A percentile compares a stretch with the other conserved stretches of the same genome.
phyloP scores from a whole-genome alignment of 1,140 invertebrate genomes.

The Dendroctonus valens region DNA sequence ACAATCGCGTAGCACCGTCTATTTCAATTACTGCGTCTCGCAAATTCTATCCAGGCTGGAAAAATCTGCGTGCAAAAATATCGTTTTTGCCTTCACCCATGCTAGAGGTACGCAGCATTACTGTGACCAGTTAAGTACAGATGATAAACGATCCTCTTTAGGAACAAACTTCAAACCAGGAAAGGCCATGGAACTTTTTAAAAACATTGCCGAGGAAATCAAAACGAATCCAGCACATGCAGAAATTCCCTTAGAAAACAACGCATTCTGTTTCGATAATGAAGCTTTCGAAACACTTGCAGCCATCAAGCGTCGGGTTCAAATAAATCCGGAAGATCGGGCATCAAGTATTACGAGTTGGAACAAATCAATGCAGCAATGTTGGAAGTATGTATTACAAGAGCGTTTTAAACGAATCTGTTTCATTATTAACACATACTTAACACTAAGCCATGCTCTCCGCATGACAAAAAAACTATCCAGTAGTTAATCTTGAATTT shows the following conservation, averaged over 20 bases:
- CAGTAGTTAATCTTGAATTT: too few species aligned
- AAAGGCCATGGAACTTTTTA: conserved; percentile 36
- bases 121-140: neutral
- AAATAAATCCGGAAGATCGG: conserved; percentile 25
- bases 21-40: conserved; percentile 44
- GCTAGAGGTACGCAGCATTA: conserved; percentile 26
- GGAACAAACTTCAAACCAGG: conserved; percentile 40
- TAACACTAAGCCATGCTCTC: too few species aligned
- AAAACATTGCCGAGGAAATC: conserved; percentile 34
- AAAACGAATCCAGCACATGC: conserved; percentile 34
- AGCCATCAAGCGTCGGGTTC: conserved; percentile 35
- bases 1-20: conserved; percentile 34
- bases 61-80: conserved; percentile 42
- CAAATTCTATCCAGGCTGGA: conserved; percentile 44
- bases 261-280: conserved; percentile 47
- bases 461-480: too few species aligned
- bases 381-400: conserved; percentile 37
- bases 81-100: conserved; percentile 46
- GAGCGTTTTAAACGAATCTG: neutral
- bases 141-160: neutral
- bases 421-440: too few species aligned
- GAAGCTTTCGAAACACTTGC: conserved; percentile 43
- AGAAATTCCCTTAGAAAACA: conserved; percentile 36
- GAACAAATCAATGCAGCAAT: conserved; percentile 39
- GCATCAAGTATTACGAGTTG: conserved; percentile 39